Base-by-base conservation (phyloP, 1,140 invertebrate genomes). In the Stegodyphus mimosarum region DNA sequence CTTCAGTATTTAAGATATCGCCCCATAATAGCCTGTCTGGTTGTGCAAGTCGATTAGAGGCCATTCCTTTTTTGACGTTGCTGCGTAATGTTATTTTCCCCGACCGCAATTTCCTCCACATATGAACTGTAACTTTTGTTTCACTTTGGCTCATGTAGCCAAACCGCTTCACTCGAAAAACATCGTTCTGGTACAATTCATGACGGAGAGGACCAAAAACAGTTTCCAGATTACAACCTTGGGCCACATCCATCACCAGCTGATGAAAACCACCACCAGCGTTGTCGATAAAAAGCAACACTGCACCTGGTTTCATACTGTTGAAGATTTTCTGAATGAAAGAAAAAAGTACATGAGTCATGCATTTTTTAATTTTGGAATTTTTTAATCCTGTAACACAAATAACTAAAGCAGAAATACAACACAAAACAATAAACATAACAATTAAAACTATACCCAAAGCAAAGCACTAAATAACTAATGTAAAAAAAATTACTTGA, bases 321-420 rank as follows among this genome's bases (percentile, higher is more conserved):
- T 49, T 63, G 18, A 83, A 83, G 55, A 83, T 83, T 74, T 83
- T 83, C 79, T 83, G 53, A 6, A 74, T 9, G 55, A 83, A 73
- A 5, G 11, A 73, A 10, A 83, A 7, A 70, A 53, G n/a, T 10
- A 69, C 13, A 78, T 67, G 9, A 33, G 33, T 33, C 33, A 33
- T 33, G 33, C 33, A 33, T 33, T 3, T 1, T 33, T 33, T n/a
- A n/a, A n/a, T n/a, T n/a, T n/a, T n/a, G n/a, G n/a, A n/a, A n/a
- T n/a, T n/a, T n/a, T n/a, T n/a, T n/a, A n/a, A n/a, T n/a, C n/a
- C n/a, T n/a, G n/a, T n/a, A n/a, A n/a, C n/a, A n/a, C 33, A 33
- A 33, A 33, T 33, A 1, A 33, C 33, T 33, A 33, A n/a, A n/a
- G n/a, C n/a, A n/a, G 1, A 33, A 33, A 33, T 33, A 33, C 1